Evolutionary conservation across 2,113 vertebrate species (phyloP).

Genomic region (Vicugna pacos): DNA sequence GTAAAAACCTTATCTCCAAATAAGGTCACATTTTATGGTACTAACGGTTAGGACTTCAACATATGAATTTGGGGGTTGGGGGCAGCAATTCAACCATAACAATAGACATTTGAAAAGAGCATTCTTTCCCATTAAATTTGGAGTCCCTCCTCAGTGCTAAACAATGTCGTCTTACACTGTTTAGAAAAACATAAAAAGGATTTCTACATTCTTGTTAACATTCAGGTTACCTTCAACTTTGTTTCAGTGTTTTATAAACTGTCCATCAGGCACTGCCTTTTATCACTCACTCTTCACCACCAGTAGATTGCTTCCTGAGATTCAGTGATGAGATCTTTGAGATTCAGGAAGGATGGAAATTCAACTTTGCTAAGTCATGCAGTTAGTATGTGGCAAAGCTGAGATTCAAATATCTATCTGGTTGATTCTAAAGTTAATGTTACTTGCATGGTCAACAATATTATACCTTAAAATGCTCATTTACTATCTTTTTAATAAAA

Average conservation of each 20-base stretch:
- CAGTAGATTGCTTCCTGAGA: not conserved
- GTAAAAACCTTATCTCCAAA: not conserved
- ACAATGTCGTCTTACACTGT: not conserved
- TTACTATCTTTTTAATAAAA: slow-evolving; percentile 10
- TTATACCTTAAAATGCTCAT: not conserved
- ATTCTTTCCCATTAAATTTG: not conserved
- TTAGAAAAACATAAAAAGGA: not conserved
- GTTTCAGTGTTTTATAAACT: slow-evolving; percentile 6
- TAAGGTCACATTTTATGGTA: not conserved
- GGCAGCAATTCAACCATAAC: not conserved
- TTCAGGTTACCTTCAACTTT: not conserved
- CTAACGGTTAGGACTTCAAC: not conserved
- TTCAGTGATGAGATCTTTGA: not conserved
- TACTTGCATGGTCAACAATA: not conserved
- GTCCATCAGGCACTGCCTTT: not conserved
- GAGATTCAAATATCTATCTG: not conserved
- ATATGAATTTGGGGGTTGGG: not conserved
- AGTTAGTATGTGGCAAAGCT: not conserved
- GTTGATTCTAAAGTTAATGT: not conserved
- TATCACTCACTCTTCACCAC: not conserved
- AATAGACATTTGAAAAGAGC: not conserved
- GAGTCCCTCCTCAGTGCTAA: not conserved
- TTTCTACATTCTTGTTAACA: slow-evolving; percentile 18
- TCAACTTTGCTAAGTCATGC: not conserved
- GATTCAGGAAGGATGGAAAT: not conserved